Percentiles rank a stretch among this genome's conserved stretches.
phyloP scores from a whole-genome alignment of 2,888 invertebrate species.

The Drosophila neonasuta region DNA sequence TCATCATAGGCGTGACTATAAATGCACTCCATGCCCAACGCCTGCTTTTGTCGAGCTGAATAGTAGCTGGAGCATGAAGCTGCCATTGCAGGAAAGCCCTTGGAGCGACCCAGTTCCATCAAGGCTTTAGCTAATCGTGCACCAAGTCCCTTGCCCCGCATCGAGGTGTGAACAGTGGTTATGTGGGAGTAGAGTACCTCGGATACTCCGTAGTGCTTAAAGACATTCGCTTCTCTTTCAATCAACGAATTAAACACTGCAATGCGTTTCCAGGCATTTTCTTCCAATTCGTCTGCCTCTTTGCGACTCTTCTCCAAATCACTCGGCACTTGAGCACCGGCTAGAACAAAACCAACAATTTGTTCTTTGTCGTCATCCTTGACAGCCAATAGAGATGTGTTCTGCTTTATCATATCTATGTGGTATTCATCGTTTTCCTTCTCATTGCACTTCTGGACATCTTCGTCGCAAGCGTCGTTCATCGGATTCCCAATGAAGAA shows the following conservation, averaged over 20 bases:
- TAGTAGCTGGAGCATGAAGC: constrained; percentile 69
- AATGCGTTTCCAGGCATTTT: constrained; percentile 51
- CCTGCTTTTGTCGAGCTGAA: constrained; percentile 65
- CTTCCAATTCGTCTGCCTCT: constrained; percentile 16
- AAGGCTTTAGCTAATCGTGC: constrained; percentile 54
- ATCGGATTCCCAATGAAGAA: constrained; percentile 49
- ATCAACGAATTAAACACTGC: constrained; percentile 41
- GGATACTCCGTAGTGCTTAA: constrained; percentile 51
- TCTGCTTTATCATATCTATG: constrained; percentile 47
- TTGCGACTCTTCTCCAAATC: background rate
- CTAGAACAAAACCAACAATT: constrained; percentile 22
- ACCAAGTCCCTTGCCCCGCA: constrained; percentile 69
- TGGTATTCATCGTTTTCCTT: constrained; percentile 46
- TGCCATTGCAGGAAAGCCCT: constrained; percentile 54
- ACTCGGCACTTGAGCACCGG: background rate
- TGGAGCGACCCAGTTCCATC: constrained; percentile 59
- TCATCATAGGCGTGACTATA: constrained; percentile 51
- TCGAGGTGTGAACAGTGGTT: constrained; percentile 54
- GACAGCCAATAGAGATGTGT: constrained; percentile 44
- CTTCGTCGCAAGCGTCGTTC: constrained; percentile 32
- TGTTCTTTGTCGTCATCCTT: constrained; percentile 29
- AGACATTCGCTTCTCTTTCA: constrained; percentile 59
- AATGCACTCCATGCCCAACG: constrained; percentile 61
- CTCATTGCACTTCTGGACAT: constrained; percentile 32
- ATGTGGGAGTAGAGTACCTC: constrained; percentile 65